Base-by-base conservation (phyloP, 2,797 vertebrate species). In the Acanthornis magna region DNA sequence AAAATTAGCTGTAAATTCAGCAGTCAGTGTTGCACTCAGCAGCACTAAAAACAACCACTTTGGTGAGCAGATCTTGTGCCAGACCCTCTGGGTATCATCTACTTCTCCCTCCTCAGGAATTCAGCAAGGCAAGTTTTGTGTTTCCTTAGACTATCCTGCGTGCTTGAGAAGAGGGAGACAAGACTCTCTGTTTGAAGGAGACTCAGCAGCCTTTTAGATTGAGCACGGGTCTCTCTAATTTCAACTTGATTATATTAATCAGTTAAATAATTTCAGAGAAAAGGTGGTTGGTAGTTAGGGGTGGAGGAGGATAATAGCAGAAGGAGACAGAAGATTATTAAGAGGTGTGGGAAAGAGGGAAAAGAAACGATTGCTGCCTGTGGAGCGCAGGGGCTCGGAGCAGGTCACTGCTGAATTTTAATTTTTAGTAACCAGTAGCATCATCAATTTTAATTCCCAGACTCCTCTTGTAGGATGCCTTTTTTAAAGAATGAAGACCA, bases 241-340 rank as follows among this genome's bases (percentile, higher is more conserved):
- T 91, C 54, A 66, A 38, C 47, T 71, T 85, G 82, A 92, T 93
- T 92, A 13, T 83, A 38, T 71, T 78, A 74, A 95, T 95, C 54
- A 89, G 79, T 63, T 91, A 53, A 92, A 82, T 45, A 76, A 82
- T 61, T 92, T 80, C 61, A 83, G 78, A 66, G 36, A 29, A 76
- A 77, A 92, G 70, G 40, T 81, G 76, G 16, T 55, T 62, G 38
- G 50, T 75, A 60, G 36, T 73, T 84, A 17, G 7, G 30, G 79
- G 22, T 2, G 1, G 50, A 91, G 66, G 29, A 66, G 23, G 18
- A 47, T 75, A 67, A 78, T 20, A 60, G 70, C 25, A 71, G 60
- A 45, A 70, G 61, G 68, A 74, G 81, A 50, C 16, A 89, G 40
- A 76, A 53, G 79, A 60, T 70, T 4, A 29, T 62, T 81, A 90